Evolutionary conservation across 2,113 vertebrate species (phyloP), one percentile per base, ranked within the genome.

Genomic region (Elephantulus edwardii): DNA sequence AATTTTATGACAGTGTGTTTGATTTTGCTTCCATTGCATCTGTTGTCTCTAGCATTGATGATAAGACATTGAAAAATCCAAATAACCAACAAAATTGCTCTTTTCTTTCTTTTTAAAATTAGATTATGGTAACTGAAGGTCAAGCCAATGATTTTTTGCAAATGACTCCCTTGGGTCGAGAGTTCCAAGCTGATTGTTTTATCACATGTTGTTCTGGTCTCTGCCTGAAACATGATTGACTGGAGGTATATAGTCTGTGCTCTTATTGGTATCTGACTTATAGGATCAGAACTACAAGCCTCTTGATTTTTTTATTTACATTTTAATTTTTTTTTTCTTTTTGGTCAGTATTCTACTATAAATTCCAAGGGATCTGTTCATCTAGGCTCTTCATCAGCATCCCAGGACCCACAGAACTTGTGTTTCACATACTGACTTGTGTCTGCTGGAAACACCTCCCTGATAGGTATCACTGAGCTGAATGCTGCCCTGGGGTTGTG

Each of bases 401-500:
- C 80, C 89, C 72, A 64, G 92, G 46, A 88, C 92, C 90, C 82
- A 81, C 26, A 71, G 35, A 24, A 6, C n/a, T n/a, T n/a, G 40
- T 0, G 24, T 9, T 82, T 95, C 94, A 86, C n/a, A 94, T 96
- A 96, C 95, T 93, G 94, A 88, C 93, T 89, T 30, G 78, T 26
- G 52, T 28, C 46, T 17, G 33, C 82, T 46, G 33, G 64, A 33
- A 93, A 90, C 66, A 80, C 82, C 88, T 90, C 92, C 78, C 70
- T 80, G 94, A 92, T 91, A 81, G 93, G 93, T 92, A 93, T 97
- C 96, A 93, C 88, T 9, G 84, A 84, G 80, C 94, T 94, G 94
- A 92, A 66, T 81, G 92, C 93, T 91, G 95, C 97, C 95, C 95
- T 95, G 96, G 95, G 94, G 66, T 95, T 14, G n/a, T 95, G 95